A percentile compares a stretch with the other conserved stretches of the same genome.
These are phyloP conservation scores for Nycticebus coucang DNA, from an alignment of 2,113 vertebrate genomes.

Conservation along the genomic window DNA sequence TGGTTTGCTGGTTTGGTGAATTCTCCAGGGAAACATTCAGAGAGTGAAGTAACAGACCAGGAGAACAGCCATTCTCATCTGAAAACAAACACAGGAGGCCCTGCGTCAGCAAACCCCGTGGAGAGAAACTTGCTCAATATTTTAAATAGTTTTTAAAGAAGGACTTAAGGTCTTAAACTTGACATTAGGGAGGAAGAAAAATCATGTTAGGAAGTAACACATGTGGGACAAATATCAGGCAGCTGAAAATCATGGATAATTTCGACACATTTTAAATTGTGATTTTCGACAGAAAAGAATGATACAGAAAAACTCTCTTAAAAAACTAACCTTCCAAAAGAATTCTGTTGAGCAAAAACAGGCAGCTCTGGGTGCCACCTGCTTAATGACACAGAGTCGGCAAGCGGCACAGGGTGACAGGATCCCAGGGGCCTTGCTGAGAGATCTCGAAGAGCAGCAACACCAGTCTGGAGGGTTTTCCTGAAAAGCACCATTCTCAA, in stretches of 20 bases:
- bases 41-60: not conserved
- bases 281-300: not conserved
- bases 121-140: slow-evolving; percentile 58
- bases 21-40: slow-evolving; percentile 34
- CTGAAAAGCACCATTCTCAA: not conserved
- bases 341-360: not conserved
- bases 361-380: not conserved
- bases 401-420: not conserved
- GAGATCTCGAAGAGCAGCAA: not conserved
- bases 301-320: not conserved
- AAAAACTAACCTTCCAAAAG: not conserved
- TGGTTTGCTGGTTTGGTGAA: not conserved
- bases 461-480: not conserved
- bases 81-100: slow-evolving; percentile 40
- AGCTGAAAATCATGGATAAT: not conserved
- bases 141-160: slow-evolving; percentile 39
- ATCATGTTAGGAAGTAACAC: slow-evolving; percentile 50
- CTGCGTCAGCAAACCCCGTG: not conserved
- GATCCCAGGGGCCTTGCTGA: not conserved
- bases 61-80: not conserved
- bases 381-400: not conserved
- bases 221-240: not conserved
- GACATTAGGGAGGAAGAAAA: slow-evolving; percentile 10
- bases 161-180: slow-evolving; percentile 52
- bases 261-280: not conserved